Conservation (phyloP, 2,888 invertebrate species). For the Anoncus sp. region DNA sequence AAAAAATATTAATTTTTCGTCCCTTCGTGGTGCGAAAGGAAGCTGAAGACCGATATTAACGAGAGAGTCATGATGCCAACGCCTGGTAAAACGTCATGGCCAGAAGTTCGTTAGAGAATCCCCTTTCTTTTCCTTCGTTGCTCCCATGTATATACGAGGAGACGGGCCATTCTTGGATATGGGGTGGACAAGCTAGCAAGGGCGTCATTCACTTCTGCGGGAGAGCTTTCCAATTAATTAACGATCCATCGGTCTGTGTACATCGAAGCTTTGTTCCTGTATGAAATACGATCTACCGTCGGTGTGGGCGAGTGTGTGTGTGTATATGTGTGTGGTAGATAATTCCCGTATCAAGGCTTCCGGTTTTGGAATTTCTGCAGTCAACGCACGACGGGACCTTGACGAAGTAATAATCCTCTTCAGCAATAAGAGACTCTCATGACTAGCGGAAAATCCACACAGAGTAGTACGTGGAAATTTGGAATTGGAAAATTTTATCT, state of each 20-base stretch:
- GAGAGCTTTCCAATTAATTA: constrained; percentile 30
- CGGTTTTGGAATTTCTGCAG: background rate
- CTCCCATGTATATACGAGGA: constrained; percentile 22
- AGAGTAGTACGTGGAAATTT: no score
- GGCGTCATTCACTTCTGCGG: background rate
- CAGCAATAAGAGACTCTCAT: background rate
- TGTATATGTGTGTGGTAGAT: background rate
- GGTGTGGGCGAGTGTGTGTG: no score
- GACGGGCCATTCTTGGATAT: background rate
- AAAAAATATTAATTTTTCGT: constrained; percentile 3
- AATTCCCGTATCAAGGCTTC: background rate
- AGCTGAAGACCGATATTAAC: background rate
- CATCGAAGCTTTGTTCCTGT: background rate
- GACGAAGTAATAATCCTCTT: background rate
- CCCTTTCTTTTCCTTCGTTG: background rate
- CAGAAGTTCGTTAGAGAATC: constrained; percentile 22
- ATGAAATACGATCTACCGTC: constrained; percentile 10
- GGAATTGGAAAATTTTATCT: no score
- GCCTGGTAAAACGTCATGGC: constrained; percentile 29
- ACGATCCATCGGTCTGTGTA: constrained; percentile 4
- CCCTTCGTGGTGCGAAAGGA: background rate
- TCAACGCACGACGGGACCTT: background rate
- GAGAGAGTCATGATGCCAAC: constrained; percentile 14
- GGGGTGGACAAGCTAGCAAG: background rate
- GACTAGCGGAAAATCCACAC: background rate